A percentile compares a stretch with the other conserved stretches of the same genome.
These are phyloP conservation scores for Phodopus roborovskii DNA, from an alignment of 2,113 vertebrate species.

Conservation along the genomic window DNA sequence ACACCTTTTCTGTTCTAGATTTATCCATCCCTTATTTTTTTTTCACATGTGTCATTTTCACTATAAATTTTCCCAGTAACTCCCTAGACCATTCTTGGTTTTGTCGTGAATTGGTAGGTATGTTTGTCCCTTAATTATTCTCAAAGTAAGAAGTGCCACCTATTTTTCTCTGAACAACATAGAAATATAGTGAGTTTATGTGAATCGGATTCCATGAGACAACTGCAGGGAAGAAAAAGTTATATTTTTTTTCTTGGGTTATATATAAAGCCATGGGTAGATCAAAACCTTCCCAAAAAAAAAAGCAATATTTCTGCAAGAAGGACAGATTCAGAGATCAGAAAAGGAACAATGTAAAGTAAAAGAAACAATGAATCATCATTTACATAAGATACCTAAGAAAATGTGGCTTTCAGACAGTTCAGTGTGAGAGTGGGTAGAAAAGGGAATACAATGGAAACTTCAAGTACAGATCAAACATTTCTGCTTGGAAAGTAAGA, in stretches of 20 bases:
- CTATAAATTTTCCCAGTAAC: not conserved
- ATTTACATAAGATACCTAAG: not conserved
- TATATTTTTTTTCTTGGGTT: not conserved
- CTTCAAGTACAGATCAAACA: conserved; percentile 40
- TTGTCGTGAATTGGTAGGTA: not conserved
- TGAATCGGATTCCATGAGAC: not conserved
- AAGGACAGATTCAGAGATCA: not conserved
- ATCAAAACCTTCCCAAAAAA: conserved; percentile 12
- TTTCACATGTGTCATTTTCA: not conserved
- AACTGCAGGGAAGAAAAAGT: not conserved
- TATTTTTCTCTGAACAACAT: not conserved
- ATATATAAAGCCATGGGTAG: not conserved
- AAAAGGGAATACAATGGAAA: not conserved
- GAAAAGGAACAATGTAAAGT: not conserved
- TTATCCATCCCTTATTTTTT: not conserved
- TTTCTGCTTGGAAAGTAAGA: not conserved
- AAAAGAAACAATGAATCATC: not conserved
- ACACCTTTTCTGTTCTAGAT: not conserved
- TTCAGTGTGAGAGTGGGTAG: not conserved
- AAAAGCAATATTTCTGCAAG: not conserved
- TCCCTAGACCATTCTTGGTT: not conserved
- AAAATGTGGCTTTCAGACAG: not conserved
- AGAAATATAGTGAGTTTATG: not conserved
- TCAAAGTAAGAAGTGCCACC: not conserved
- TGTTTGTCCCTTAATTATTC: not conserved